These are phyloP conservation scores for Acronicta alni DNA, from an alignment of 2,888 invertebrate genomes.

Conservation along the genomic window DNA sequence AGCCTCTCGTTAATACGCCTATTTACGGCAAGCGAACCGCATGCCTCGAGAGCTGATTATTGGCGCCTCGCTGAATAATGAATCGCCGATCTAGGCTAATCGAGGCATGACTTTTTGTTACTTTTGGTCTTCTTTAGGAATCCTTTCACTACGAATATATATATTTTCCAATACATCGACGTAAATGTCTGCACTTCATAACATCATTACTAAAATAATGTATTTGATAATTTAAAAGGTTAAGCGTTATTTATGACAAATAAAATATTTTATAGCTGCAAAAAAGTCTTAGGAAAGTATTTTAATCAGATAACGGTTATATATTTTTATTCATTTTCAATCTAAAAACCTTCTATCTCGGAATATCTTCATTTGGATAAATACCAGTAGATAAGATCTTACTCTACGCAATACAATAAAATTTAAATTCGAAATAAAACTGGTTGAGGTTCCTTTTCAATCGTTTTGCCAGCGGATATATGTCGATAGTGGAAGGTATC, in stretches of 20 bases:
- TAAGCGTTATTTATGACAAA: neutral
- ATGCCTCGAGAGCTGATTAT: slow-evolving; percentile 74
- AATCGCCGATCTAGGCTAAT: slow-evolving; percentile 78
- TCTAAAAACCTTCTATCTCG: slow-evolving; percentile 13
- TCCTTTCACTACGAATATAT: slow-evolving; percentile 5
- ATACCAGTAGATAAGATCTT: slow-evolving; percentile 40
- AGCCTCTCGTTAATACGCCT: slow-evolving; percentile 67
- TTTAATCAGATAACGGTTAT: slow-evolving; percentile 7
- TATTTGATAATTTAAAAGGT: neutral
- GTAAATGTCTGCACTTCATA: slow-evolving; percentile 3
- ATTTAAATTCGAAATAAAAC: slow-evolving; percentile 48
- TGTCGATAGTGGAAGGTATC: slow-evolving; percentile 56
- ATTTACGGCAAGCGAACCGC: slow-evolving; percentile 70
- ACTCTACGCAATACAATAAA: slow-evolving; percentile 38
- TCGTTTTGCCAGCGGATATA: slow-evolving; percentile 52
- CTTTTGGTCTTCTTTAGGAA: slow-evolving; percentile 51
- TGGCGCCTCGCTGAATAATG: slow-evolving; percentile 82
- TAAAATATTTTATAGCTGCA: slow-evolving; percentile 4
- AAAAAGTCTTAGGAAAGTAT: slow-evolving; percentile 3
- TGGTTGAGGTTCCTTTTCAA: slow-evolving; percentile 41
- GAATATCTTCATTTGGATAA: slow-evolving; percentile 47
- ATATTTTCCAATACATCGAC: neutral
- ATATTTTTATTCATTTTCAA: slow-evolving; percentile 11
- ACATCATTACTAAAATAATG: neutral
- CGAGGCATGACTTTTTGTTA: slow-evolving; percentile 70